Evolutionary conservation across 2,113 vertebrate genomes (phyloP).

Genomic region (Origma solitaria): DNA sequence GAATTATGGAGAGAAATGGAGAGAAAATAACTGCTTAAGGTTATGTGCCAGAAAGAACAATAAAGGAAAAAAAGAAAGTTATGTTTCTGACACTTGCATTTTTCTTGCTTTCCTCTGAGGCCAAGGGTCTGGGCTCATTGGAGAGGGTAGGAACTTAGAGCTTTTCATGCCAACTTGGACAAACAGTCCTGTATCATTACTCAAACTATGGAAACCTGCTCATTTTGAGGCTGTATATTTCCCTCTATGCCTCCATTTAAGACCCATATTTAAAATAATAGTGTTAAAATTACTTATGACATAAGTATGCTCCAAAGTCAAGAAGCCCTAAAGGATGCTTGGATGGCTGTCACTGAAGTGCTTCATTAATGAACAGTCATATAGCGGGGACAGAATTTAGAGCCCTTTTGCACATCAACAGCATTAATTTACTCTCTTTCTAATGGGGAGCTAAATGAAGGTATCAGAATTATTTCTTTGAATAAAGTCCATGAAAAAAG

Average conservation of each 20-base stretch:
- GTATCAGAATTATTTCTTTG: background rate
- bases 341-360: background rate
- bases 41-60: background rate
- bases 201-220: background rate
- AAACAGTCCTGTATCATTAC: background rate
- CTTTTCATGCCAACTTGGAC: background rate
- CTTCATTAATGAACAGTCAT: background rate
- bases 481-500: background rate
- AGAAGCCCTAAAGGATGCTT: background rate
- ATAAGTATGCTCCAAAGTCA: background rate
- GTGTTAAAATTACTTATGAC: background rate
- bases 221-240: background rate
- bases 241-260: background rate
- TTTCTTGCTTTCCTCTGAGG: background rate
- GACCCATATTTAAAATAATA: background rate
- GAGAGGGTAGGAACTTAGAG: background rate
- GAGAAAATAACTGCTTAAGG: background rate
- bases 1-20: background rate
- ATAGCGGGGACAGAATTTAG: background rate
- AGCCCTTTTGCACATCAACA: background rate
- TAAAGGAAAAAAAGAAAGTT: accelerated
- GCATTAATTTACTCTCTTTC: background rate
- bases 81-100: background rate
- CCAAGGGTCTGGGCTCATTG: background rate
- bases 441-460: background rate